Evolutionary conservation across 2,113 vertebrate genomes (phyloP).

Genomic region (Notarius quadriscutis): DNA sequence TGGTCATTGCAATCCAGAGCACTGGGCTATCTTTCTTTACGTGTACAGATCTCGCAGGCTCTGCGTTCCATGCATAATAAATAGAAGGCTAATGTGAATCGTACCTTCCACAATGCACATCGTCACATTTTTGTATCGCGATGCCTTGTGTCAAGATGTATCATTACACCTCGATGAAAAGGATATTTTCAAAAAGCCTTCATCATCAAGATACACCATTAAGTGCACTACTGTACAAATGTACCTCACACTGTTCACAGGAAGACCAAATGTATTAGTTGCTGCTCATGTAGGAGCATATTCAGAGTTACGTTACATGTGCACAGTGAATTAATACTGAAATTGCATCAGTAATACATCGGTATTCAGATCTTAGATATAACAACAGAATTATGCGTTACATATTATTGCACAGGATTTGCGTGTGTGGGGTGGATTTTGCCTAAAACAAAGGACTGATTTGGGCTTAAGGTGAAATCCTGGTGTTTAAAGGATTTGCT

Average conservation of each 20-base stretch:
- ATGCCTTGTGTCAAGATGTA: neutral
- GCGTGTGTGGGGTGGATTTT: neutral
- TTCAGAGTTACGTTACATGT: neutral
- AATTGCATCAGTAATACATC: neutral
- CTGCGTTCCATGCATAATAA: neutral
- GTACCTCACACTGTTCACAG: neutral
- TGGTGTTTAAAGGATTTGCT: neutral
- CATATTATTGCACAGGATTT: neutral
- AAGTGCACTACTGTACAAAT: neutral
- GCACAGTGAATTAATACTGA: neutral
- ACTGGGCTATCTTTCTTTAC: neutral
- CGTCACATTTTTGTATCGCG: neutral
- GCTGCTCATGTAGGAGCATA: neutral
- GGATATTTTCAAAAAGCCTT: neutral
- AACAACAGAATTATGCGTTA: neutral
- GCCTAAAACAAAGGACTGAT: neutral
- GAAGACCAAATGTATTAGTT: neutral
- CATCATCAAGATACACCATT: neutral
- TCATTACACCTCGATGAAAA: neutral
- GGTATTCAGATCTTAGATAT: neutral
- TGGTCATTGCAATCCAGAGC: neutral
- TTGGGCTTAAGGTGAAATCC: neutral
- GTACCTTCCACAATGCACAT: neutral
- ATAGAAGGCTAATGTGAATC: neutral
- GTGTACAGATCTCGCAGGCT: neutral